Percentiles rank a stretch among this genome's conserved stretches.
These are phyloP conservation scores for Dendroctonus ponderosae DNA, from an alignment of 1,140 invertebrate species.

Conservation along the genomic window DNA sequence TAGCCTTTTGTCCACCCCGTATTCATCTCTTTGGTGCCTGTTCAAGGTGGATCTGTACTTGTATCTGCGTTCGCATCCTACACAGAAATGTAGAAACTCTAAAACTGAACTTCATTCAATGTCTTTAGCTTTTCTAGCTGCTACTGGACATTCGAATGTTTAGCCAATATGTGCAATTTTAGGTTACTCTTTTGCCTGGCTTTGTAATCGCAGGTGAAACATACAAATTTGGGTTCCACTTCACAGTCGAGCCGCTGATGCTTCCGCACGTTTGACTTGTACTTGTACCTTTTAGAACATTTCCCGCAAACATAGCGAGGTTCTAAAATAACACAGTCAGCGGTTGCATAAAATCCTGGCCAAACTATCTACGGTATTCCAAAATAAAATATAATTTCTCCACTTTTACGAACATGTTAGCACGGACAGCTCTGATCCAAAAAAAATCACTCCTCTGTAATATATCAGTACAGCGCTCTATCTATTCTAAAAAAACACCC, in stretches of 20 bases:
- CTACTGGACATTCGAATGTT: neutral
- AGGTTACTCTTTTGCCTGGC: constrained; percentile 21
- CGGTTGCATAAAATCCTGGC: no score
- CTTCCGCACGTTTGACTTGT: constrained; percentile 53
- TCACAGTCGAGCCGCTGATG: constrained; percentile 56
- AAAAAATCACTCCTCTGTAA: no score
- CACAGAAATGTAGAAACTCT: neutral
- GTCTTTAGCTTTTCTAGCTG: no score
- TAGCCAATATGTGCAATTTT: constrained; percentile 32
- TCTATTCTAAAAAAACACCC: no score
- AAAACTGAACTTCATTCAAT: neutral
- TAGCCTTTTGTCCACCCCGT: constrained; percentile 50
- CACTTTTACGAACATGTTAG: neutral
- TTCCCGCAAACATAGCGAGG: neutral
- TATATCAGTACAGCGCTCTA: no score
- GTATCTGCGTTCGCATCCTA: neutral
- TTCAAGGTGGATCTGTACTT: constrained; percentile 53
- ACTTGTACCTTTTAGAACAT: constrained; percentile 32
- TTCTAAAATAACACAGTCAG: no score
- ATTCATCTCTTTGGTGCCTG: constrained; percentile 55
- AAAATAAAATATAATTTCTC: no score
- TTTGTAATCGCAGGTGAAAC: constrained; percentile 47
- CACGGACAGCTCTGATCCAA: no score
- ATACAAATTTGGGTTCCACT: constrained; percentile 55
- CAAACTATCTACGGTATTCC: no score